phyloP scores from a whole-genome alignment of 2,888 invertebrate genomes.

The Hyles lineata region DNA sequence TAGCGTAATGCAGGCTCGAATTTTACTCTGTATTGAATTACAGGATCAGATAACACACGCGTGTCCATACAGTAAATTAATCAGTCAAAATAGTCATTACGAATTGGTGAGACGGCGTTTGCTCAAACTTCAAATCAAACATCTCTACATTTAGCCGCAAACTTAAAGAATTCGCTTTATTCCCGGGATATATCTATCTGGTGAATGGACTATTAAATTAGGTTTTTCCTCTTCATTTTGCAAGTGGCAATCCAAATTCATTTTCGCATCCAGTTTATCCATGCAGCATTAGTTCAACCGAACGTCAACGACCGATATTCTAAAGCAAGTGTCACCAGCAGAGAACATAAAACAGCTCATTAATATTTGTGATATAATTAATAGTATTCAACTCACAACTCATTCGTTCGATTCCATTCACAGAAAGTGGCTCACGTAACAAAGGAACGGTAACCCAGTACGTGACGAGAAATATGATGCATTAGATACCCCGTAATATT shows the following conservation, averaged over 20 bases:
- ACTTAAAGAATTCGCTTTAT: background rate
- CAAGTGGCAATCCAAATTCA: background rate
- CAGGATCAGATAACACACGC: background rate
- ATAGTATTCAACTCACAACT: conserved; percentile 78
- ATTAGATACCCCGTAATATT: conserved; percentile 70
- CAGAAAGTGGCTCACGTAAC: conserved; percentile 83
- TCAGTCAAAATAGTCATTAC: background rate
- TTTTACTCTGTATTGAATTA: background rate
- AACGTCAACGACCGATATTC: background rate
- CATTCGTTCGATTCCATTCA: conserved; percentile 71
- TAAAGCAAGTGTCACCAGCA: background rate
- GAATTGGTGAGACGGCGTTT: background rate
- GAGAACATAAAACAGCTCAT: conserved; percentile 16
- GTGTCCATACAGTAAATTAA: background rate
- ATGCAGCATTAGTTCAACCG: background rate
- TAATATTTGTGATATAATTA: conserved; percentile 74
- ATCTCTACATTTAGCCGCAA: background rate
- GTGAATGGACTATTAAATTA: background rate
- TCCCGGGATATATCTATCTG: background rate
- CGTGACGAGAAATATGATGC: conserved; percentile 82
- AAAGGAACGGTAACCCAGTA: conserved; percentile 81
- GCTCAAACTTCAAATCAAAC: background rate
- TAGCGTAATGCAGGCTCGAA: background rate
- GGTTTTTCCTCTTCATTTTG: background rate
- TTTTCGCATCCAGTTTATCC: background rate